Conservation (phyloP, 53 echinoderm and acorn worm genomes). For the Actinopyga echinites region DNA sequence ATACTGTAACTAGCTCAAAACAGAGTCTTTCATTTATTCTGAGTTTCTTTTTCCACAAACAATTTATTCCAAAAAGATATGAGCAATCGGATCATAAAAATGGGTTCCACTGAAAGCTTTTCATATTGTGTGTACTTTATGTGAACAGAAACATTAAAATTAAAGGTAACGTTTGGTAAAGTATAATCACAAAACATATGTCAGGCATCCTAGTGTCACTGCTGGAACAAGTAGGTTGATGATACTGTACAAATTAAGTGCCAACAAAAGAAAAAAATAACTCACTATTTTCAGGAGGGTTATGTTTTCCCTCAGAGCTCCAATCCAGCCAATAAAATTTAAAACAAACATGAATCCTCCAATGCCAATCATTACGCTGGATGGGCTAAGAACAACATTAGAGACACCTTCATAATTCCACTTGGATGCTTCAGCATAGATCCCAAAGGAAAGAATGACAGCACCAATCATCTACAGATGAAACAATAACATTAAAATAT, state of each 20-base stretch:
- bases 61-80: no score
- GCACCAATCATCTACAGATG: constrained; percentile 68
- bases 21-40: no score
- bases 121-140: no score
- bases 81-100: no score
- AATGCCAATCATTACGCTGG: constrained; percentile 77
- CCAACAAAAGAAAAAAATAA: background rate
- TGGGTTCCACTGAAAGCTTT: no score
- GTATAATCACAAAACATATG: background rate
- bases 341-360: constrained; percentile 90
- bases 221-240: background rate
- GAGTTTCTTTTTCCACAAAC: no score
- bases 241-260: background rate
- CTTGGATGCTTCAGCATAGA: constrained; percentile 93
- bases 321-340: constrained; percentile 86
- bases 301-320: constrained; percentile 92
- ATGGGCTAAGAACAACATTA: constrained; percentile 82
- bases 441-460: constrained; percentile 70
- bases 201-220: background rate
- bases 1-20: no score
- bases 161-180: no score
- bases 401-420: constrained; percentile 79
- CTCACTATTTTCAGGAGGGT: constrained; percentile 90
- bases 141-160: no score
- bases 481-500: no score